phyloP scores from a whole-genome alignment of 2,797 vertebrate genomes.

The Hydrolagus colliei region DNA sequence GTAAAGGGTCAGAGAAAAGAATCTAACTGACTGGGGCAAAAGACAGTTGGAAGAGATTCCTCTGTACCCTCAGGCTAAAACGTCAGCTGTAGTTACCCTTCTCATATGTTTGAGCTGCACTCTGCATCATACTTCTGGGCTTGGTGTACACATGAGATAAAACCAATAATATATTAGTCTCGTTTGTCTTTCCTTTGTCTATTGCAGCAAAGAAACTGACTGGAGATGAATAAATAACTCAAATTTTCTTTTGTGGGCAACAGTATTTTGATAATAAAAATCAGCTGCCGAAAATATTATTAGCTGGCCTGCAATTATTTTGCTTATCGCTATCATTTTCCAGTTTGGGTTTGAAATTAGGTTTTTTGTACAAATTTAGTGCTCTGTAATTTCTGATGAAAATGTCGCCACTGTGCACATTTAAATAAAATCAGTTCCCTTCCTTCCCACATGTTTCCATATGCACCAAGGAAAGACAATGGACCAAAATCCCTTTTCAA shows the following conservation, averaged over 20 bases:
- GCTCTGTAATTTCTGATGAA: not conserved
- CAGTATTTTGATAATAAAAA: no score
- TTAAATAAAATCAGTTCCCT: no score
- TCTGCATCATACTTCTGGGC: slow-evolving; percentile 23
- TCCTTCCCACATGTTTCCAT: no score
- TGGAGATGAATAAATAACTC: not conserved
- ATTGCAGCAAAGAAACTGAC: not conserved
- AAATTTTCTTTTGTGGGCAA: not conserved
- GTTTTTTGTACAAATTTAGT: not conserved
- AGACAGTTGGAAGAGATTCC: slow-evolving; percentile 36
- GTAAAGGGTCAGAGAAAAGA: slow-evolving; percentile 35
- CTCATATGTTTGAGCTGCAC: slow-evolving; percentile 23
- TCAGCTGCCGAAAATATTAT: not conserved
- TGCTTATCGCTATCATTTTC: not conserved
- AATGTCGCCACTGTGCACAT: no score
- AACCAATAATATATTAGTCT: slow-evolving; percentile 22
- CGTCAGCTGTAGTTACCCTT: slow-evolving; percentile 31
- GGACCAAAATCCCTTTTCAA: no score
- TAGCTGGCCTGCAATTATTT: not conserved
- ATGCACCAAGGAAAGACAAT: no score
- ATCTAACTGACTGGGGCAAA: slow-evolving; percentile 35
- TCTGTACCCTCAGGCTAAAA: slow-evolving; percentile 36
- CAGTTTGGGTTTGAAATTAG: not conserved
- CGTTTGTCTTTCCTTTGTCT: not conserved
- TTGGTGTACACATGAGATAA: slow-evolving; percentile 1